phyloP scores from a whole-genome alignment of 2,113 vertebrate genomes.

The Phaethon lepturus region DNA sequence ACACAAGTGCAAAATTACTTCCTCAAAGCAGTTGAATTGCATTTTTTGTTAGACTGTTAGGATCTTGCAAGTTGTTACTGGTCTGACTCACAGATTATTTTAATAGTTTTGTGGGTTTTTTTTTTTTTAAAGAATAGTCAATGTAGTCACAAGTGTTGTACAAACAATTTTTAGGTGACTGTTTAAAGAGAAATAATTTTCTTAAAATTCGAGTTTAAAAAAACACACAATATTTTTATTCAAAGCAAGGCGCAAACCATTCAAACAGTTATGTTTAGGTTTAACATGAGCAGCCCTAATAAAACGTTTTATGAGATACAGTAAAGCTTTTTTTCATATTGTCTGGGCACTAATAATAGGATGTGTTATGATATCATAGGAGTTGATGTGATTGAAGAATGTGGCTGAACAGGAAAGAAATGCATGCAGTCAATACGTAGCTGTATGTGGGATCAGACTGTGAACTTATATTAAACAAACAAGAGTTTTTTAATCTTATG shows the following conservation, averaged over 20 bases:
- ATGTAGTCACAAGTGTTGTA: neutral
- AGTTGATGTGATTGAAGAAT: neutral
- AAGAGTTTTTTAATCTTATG: neutral
- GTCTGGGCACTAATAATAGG: neutral
- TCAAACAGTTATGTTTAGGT: neutral
- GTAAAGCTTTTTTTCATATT: neutral
- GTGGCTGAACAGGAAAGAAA: neutral
- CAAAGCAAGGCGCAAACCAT: neutral
- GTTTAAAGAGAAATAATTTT: neutral
- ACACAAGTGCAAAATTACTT: neutral
- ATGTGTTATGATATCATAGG: neutral
- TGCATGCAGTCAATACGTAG: neutral
- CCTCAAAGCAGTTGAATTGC: neutral
- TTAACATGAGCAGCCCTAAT: neutral
- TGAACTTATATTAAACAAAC: neutral
- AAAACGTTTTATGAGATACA: neutral
- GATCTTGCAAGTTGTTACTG: neutral
- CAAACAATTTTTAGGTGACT: neutral
- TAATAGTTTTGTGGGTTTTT: neutral
- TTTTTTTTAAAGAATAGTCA: neutral
- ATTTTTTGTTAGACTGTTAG: neutral
- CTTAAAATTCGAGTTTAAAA: neutral
- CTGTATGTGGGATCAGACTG: neutral
- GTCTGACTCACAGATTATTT: neutral
- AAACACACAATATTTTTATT: accelerated